Percentiles rank a stretch among this genome's conserved stretches.
Evolutionary conservation across 2,113 vertebrate species (phyloP).

Genomic region (Lanius collurio): DNA sequence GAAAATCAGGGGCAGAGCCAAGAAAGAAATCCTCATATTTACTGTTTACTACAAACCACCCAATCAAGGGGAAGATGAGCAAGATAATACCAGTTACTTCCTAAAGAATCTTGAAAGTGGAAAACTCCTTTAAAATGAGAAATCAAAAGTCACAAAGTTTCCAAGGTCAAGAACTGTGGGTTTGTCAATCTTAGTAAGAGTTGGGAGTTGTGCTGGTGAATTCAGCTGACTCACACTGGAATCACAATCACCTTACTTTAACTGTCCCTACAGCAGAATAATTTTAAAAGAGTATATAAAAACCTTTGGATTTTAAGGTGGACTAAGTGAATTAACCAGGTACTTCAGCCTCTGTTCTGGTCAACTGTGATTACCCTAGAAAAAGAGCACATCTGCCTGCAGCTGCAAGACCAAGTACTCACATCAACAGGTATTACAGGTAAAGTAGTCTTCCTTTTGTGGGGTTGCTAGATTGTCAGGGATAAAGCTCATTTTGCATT

Average conservation of each 20-base stretch:
- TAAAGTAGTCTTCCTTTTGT: neutral
- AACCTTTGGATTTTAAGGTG: neutral
- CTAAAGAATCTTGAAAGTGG: neutral
- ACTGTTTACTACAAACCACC: neutral
- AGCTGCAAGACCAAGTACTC: neutral
- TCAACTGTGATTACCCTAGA: neutral
- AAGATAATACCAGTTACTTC: neutral
- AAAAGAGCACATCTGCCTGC: neutral
- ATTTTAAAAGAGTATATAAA: neutral
- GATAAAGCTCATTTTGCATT: neutral
- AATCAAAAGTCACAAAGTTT: neutral
- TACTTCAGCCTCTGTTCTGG: neutral
- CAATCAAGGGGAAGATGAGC: neutral
- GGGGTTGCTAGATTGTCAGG: neutral
- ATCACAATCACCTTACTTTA: neutral
- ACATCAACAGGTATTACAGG: neutral
- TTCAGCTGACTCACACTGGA: neutral
- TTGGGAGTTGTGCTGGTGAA: neutral
- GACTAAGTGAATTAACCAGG: neutral
- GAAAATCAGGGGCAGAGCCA: neutral
- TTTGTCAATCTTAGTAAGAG: neutral
- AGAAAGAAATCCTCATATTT: neutral
- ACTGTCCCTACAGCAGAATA: neutral
- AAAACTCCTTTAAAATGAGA: neutral
- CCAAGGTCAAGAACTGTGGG: neutral